Conservation (phyloP, 2,888 invertebrate species). For the Drosophila meridionalis region DNA sequence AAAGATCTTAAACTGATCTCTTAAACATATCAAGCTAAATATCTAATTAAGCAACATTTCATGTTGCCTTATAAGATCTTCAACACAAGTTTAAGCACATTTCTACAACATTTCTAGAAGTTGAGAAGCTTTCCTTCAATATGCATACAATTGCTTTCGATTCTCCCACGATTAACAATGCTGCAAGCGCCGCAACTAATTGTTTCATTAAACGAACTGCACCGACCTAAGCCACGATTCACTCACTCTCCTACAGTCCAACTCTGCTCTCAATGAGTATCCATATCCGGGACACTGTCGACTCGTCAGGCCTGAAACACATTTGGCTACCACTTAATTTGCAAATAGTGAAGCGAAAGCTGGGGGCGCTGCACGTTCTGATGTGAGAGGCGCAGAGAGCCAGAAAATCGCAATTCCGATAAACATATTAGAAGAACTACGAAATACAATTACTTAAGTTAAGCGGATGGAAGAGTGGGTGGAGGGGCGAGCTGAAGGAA, state of each 20-base stretch:
- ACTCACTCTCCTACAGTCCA: neutral
- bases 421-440: slow-evolving; percentile 68
- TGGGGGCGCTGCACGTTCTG: slow-evolving; percentile 68
- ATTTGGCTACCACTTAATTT: slow-evolving; percentile 75
- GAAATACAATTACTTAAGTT: slow-evolving; percentile 67
- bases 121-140: slow-evolving; percentile 1
- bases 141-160: neutral
- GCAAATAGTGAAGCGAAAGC: slow-evolving; percentile 50
- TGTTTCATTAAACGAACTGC: slow-evolving; percentile 54
- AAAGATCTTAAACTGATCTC: neutral
- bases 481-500: neutral
- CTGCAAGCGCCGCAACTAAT: slow-evolving; percentile 51
- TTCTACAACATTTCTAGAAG: neutral
- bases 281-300: slow-evolving; percentile 18
- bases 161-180: slow-evolving; percentile 62
- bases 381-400: neutral
- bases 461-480: neutral
- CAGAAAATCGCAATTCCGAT: slow-evolving; percentile 45
- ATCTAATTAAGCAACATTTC: neutral
- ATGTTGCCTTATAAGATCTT: neutral
- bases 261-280: slow-evolving; percentile 13
- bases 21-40: neutral
- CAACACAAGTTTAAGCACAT: neutral
- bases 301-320: slow-evolving; percentile 47
- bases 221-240: slow-evolving; percentile 40